Evolutionary conservation across 2,888 invertebrate species (phyloP), one percentile per base, ranked within the genome.

Genomic region (Malthinus seriepunctatus): DNA sequence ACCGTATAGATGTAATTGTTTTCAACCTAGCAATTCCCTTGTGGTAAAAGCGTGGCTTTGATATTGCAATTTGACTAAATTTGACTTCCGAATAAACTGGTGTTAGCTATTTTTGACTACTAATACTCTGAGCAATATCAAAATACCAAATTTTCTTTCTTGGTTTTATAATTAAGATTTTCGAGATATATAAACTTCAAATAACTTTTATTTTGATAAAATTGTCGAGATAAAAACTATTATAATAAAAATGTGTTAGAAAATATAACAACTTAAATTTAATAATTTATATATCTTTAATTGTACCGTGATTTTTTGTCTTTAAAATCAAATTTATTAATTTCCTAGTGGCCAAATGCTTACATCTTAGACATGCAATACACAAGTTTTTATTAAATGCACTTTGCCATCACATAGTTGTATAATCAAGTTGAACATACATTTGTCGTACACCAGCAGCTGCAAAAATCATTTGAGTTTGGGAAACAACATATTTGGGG

Each of bases 381-480:
- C 69, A 69, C 8, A 65, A 62, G 35, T 44, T 42, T 35, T 49
- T 42, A 53, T 54, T 54, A 51, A 55, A 44, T 45, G 51, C 42
- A 37, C 38, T 44, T 55, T 51, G 46, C 37, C 63, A 82, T 86
- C 84, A 89, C 85, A 87, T 87, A 35, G 90, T 86, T 67, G 93
- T 90, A 78, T 92, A 94, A 80, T 97, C 97, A 66, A 97, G 83
- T 78, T 97, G 97, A 60, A 97, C 91, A 69, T 93, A 93, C 32
- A 97, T 81, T 75, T 97, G 94, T 76, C 90, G 88, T 2, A 97
- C 92, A 35, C 97, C 97, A 44, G 89, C 90, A 61, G 94, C 90
- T 63, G 93, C 89, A 79, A 98, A 97, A 74, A 98, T 97, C 84
- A 93, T 90, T 69, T 95, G 93, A 15, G 96, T 90, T 73, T 95